Conservation (phyloP, 2,797 vertebrate species). For the Podargus strigoides region DNA sequence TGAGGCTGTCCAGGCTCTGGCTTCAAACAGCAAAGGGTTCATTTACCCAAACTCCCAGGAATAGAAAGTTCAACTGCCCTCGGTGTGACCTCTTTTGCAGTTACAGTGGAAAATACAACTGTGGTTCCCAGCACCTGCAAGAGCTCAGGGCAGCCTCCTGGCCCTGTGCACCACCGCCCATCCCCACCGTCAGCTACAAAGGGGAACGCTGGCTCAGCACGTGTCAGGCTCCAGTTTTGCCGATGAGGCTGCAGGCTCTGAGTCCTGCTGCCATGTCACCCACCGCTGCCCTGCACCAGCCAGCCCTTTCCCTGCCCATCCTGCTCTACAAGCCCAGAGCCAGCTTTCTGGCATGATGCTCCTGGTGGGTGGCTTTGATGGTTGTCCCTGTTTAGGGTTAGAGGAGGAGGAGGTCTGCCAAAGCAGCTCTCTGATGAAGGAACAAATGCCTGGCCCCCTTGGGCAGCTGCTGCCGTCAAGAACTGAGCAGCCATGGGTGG, state of each 20-base stretch:
- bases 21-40: not conserved
- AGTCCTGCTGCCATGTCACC: not conserved
- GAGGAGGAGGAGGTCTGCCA: not conserved
- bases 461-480: not conserved
- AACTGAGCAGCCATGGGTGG: rapidly evolving
- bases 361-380: not conserved
- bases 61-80: not conserved
- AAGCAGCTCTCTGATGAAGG: not conserved
- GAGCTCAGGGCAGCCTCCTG: not conserved
- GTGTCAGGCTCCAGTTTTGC: rapidly evolving
- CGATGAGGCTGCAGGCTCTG: rapidly evolving
- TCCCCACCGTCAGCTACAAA: not conserved
- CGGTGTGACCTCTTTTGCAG: not conserved
- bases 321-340: not conserved
- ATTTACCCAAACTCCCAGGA: not conserved
- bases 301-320: not conserved
- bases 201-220: not conserved
- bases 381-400: not conserved
- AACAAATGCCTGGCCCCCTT: not conserved
- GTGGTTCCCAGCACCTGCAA: not conserved
- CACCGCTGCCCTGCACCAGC: not conserved
- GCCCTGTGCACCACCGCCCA: rapidly evolving
- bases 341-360: rapidly evolving
- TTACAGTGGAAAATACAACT: not conserved
- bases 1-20: not conserved